Base-by-base conservation (phyloP, 1,140 invertebrate species). In the Panagrolaimus sp. region DNA sequence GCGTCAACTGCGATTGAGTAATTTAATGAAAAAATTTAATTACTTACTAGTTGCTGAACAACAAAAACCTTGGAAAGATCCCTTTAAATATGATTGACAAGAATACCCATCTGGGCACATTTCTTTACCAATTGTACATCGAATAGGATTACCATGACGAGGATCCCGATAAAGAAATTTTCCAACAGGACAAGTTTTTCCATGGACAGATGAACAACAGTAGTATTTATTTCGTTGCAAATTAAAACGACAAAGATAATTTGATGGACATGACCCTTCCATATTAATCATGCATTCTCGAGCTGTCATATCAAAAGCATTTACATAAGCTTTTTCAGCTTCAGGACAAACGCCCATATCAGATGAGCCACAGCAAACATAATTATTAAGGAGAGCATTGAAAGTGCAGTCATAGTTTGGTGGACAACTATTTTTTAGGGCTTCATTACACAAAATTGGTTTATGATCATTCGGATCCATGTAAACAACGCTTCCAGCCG, bases 41-140 rank as follows among this genome's bases (percentile, higher is more conserved):
- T 12, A 58, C 52, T 58, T 58, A 58, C 52, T 58, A n/a, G 64
- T 74, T 28, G 76, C 71, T 45, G 78, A 81, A 46, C 79, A 81
- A 69, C 79, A 81, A 67, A 83, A 80, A 21, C 79, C 79, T 71
- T 81, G 79, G 73, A 83, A 81, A 28, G 78, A 76, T 17, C 78
- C 76, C 26, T 70, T 64, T 21, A 70, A 43, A 32, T 77, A 76
- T 17, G 76, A 77, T 52, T 77, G 76, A 43, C 76, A 78, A 24
- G 76, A 52, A 52, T 76, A 80, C 8, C 73, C 72, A 43, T 71
- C 70, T 28, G 79, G 79, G 65, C 79, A 81, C 45, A 64, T 75
- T 65, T 68, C 76, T 52, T 72, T 75, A 69, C 76, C 76, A 62
- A 81, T 83, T 0, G 79, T 82, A 47, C 79, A 81, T 55, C 79